phyloP scores from a whole-genome alignment of 2,113 vertebrate genomes.

The Clarias batrachus region DNA sequence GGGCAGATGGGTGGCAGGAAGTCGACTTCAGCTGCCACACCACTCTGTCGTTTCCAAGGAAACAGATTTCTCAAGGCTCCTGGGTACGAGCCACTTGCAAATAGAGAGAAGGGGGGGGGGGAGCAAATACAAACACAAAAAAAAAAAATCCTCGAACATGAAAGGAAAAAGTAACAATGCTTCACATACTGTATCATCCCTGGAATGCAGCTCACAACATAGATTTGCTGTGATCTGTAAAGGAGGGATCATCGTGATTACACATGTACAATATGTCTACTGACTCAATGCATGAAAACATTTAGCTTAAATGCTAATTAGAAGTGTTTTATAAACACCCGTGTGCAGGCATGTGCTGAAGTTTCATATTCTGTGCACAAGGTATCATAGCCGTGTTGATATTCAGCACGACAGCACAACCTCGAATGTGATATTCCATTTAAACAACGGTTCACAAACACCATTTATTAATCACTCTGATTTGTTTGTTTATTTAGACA shows the following conservation, averaged over 20 bases:
- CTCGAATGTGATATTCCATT: no score
- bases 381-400: no score
- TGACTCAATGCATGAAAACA: neutral
- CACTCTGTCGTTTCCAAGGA: slow-evolving; percentile 56
- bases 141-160: slow-evolving; percentile 22
- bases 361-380: neutral
- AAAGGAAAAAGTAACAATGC: slow-evolving; percentile 27
- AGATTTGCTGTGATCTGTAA: neutral
- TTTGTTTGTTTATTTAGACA: no score
- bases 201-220: neutral
- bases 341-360: neutral
- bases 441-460: no score
- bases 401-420: no score
- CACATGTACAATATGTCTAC: neutral
- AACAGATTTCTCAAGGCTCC: slow-evolving; percentile 51
- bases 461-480: no score
- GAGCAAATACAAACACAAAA: neutral
- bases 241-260: neutral
- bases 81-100: slow-evolving; percentile 42
- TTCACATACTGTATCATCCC: neutral
- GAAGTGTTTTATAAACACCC: neutral
- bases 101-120: neutral
- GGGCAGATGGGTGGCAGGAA: slow-evolving; percentile 54
- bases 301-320: neutral
- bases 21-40: slow-evolving; percentile 53